These are phyloP conservation scores for Folsomia manolachei DNA, from an alignment of 2,888 invertebrate species.

Conservation along the genomic window DNA sequence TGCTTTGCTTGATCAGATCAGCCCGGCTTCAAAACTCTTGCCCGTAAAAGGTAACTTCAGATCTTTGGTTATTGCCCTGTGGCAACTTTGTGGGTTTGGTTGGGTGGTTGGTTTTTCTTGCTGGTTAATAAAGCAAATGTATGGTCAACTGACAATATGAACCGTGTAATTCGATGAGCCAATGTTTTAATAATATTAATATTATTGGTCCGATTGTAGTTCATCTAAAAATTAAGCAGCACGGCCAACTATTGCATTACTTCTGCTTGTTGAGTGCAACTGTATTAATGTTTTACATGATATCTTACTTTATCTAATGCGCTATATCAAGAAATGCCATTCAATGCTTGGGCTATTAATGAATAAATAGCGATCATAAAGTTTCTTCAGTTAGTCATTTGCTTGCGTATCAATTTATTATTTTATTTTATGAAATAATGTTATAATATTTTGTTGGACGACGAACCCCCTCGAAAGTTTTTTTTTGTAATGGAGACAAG, in stretches of 20 bases:
- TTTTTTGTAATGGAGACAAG: neutral
- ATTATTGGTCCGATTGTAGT: neutral
- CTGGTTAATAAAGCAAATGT: neutral
- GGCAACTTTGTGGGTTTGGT: neutral
- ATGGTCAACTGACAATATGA: neutral
- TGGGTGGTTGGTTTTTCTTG: neutral
- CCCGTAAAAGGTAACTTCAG: slow-evolving; percentile 20
- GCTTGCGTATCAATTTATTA: too few species aligned
- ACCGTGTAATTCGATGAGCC: neutral
- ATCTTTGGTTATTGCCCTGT: slow-evolving; percentile 12
- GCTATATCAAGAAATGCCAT: too few species aligned
- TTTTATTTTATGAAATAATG: too few species aligned
- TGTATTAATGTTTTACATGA: too few species aligned
- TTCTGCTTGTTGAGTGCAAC: too few species aligned
- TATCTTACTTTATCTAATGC: too few species aligned
- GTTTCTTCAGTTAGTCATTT: neutral
- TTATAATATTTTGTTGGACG: neutral
- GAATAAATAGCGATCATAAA: too few species aligned
- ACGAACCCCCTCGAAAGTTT: neutral
- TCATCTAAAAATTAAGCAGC: neutral
- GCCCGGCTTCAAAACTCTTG: neutral
- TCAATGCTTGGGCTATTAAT: too few species aligned
- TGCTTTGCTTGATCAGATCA: neutral
- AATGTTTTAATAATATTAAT: neutral
- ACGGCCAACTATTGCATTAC: too few species aligned